phyloP scores from a whole-genome alignment of 2,888 invertebrate genomes.

The Dichetophora obliterata region DNA sequence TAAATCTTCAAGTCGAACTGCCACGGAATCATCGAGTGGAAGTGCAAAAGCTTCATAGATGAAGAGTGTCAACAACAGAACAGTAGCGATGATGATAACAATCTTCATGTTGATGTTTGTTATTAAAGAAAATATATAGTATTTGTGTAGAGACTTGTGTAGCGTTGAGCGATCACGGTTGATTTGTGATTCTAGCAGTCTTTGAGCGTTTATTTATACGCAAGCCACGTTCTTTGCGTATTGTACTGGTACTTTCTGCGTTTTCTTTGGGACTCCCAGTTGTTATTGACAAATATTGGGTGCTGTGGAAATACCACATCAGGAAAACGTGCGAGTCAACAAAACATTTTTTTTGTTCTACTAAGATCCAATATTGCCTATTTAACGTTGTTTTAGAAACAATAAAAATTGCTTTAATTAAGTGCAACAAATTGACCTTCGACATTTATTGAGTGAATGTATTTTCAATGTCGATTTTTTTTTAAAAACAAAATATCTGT shows the following conservation, averaged over 20 bases:
- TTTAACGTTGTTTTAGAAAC: too few relatives aligned
- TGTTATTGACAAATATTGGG: background rate
- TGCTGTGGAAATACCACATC: background rate
- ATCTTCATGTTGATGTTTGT: slow-evolving; percentile 17
- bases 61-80: background rate
- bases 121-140: too few relatives aligned
- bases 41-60: background rate
- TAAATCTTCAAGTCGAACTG: background rate
- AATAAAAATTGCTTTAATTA: too few relatives aligned
- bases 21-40: background rate
- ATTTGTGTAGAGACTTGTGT: too few relatives aligned
- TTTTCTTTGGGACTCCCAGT: background rate
- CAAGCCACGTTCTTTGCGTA: background rate
- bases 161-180: too few relatives aligned
- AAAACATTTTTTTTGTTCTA: too few relatives aligned
- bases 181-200: background rate
- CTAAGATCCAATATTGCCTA: too few relatives aligned
- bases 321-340: too few relatives aligned
- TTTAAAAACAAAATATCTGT: too few relatives aligned
- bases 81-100: background rate
- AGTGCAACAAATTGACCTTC: too few relatives aligned
- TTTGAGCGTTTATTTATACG: slow-evolving; percentile 1
- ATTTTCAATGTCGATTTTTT: too few relatives aligned
- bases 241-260: background rate
- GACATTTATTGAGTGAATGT: too few relatives aligned